Percentiles rank a stretch among this genome's conserved stretches.
Evolutionary conservation across 2,113 vertebrate genomes (phyloP).

Genomic region (Callocephalon fimbriatum): DNA sequence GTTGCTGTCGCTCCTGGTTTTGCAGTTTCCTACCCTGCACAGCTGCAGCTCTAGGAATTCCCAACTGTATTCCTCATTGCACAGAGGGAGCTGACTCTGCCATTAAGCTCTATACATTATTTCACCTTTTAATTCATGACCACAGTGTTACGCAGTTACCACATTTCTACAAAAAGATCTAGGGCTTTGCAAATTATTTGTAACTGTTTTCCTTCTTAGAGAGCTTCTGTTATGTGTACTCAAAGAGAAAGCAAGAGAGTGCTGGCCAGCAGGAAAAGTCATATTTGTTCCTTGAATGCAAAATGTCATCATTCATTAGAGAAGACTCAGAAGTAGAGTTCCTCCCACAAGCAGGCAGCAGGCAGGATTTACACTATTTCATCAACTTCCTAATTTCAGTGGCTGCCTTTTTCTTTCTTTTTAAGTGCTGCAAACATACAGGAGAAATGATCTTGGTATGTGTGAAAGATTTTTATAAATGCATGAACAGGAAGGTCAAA

Average conservation of each 20-base stretch:
- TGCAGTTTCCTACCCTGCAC: not conserved
- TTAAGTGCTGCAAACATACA: not conserved
- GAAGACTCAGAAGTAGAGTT: not conserved
- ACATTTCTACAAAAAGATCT: not conserved
- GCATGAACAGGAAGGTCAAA: not conserved
- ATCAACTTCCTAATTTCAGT: not conserved
- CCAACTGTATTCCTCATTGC: not conserved
- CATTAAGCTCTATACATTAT: not conserved
- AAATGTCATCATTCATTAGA: slow-evolving; percentile 42
- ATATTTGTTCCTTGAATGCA: slow-evolving; percentile 27
- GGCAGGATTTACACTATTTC: not conserved
- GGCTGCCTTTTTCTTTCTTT: not conserved
- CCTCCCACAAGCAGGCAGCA: not conserved
- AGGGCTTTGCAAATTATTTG: not conserved
- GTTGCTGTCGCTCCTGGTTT: not conserved
- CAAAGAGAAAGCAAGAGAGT: not conserved
- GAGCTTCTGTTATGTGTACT: not conserved
- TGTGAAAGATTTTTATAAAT: not conserved
- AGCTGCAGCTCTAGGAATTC: not conserved
- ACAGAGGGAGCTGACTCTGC: not conserved
- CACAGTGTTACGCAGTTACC: not conserved
- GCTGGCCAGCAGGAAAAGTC: not conserved
- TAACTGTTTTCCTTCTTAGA: not conserved
- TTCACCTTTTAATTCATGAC: not conserved
- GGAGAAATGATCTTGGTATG: not conserved